phyloP scores from a whole-genome alignment of 2,113 vertebrate species.

The Carlito syrichta region DNA sequence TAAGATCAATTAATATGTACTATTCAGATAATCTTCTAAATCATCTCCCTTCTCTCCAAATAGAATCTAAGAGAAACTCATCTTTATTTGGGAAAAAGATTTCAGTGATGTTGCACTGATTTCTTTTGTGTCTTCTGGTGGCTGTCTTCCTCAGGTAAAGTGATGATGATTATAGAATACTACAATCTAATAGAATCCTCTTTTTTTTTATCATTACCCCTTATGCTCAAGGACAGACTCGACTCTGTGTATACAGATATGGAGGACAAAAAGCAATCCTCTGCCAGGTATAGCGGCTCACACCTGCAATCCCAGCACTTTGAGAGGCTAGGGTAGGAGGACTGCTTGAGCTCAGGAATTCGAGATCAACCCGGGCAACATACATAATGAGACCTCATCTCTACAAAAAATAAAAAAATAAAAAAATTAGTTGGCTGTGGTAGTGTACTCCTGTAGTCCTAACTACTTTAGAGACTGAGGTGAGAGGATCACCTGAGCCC shows the following conservation, averaged over 20 bases:
- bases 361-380: too few relatives aligned
- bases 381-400: too few relatives aligned
- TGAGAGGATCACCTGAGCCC: too few relatives aligned
- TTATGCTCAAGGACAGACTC: rapidly evolving
- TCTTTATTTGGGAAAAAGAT: neutral
- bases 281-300: too few relatives aligned
- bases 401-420: too few relatives aligned
- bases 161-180: neutral
- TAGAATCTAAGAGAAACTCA: neutral
- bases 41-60: neutral
- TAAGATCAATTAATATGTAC: neutral
- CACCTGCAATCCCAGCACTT: too few relatives aligned
- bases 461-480: too few relatives aligned
- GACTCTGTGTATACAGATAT: too few relatives aligned
- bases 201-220: neutral
- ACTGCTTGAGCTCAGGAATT: too few relatives aligned
- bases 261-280: neutral
- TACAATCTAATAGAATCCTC: neutral
- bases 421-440: too few relatives aligned
- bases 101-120: neutral
- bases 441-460: too few relatives aligned
- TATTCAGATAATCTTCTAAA: neutral
- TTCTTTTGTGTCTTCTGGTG: neutral
- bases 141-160: neutral
- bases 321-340: too few relatives aligned